phyloP scores from a whole-genome alignment of 2,888 invertebrate species.

The Cephus pygmeus region DNA sequence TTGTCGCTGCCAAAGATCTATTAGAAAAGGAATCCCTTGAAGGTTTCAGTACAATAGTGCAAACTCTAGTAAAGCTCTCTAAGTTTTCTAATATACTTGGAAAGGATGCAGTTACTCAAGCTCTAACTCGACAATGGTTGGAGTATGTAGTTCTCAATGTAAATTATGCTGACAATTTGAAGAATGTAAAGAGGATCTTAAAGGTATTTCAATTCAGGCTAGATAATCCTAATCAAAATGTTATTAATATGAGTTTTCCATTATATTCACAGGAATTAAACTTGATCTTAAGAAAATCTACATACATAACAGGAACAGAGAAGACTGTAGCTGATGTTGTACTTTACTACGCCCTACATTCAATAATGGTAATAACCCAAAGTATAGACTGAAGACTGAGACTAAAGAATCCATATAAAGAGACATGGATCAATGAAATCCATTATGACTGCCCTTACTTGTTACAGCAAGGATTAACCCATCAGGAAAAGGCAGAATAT shows the following conservation, averaged over 20 bases:
- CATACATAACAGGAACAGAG: constrained; percentile 71
- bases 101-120: constrained; percentile 46
- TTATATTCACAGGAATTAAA: constrained; percentile 69
- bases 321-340: constrained; percentile 77
- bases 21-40: constrained; percentile 42
- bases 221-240: background rate
- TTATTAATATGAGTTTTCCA: background rate
- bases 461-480: constrained; percentile 73
- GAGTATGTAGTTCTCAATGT: constrained; percentile 73
- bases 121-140: constrained; percentile 71
- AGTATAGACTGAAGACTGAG: constrained; percentile 7
- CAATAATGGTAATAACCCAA: constrained; percentile 71
- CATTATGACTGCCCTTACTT: constrained; percentile 31
- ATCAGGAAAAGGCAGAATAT: constrained; percentile 76
- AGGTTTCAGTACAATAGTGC: constrained; percentile 58
- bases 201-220: constrained; percentile 61
- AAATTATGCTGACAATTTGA: constrained; percentile 67
- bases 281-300: constrained; percentile 66
- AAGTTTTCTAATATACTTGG: constrained; percentile 47
- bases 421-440: constrained; percentile 38
- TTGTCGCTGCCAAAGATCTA: constrained; percentile 39
- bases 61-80: constrained; percentile 48
- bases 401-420: constrained; percentile 35
- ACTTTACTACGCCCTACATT: constrained; percentile 75
- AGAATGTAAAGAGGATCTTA: constrained; percentile 67